Base-by-base conservation (phyloP, 2,797 vertebrate genomes). In the Ispidina picta region DNA sequence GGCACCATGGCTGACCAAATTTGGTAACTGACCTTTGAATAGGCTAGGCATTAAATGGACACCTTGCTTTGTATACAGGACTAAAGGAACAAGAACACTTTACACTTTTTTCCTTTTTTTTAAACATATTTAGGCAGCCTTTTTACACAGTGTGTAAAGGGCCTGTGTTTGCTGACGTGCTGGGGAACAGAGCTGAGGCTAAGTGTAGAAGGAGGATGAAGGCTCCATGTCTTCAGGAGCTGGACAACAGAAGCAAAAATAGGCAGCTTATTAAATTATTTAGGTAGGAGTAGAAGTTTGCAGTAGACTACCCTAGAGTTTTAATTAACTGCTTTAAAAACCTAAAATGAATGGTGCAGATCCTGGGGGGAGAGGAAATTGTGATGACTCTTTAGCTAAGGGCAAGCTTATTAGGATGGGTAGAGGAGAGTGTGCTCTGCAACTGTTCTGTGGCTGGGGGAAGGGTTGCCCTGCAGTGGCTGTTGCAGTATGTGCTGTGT, bases 1-100 rank as follows among this genome's bases (percentile, higher is more conserved):
- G 98, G 97, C 97, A 98, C 98, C 94, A 95, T 81, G 97, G 95
- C 86, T 97, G 97, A 98, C 98, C 98, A 98, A 98, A 99, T 99
- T 99, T 99, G 99, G 98, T 97, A 97, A 98, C 96, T 98, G 97
- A 97, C 97, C 97, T 98, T 98, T 97, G 97, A 96, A 84, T 95
- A 96, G 97, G 96, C 97, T 91, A 90, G 95, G 90, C 95, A 77
- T 96, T 94, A 96, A 87, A 91, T 95, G 95, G 96, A 96, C 96
- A 94, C 96, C 88, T 96, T 90, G 79, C 88, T 93, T 97, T 95
- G 89, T 78, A 33, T 77, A 33, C 35, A 56, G 71, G 80, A 78
- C 95, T 94, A 56, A 95, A 91, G 91, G 88, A 89, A 72, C 35
- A 87, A 77, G 73, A 92, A 70, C 7, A 10, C 39, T 75, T 90